A percentile compares a stretch with the other conserved stretches of the same genome.
Evolutionary conservation across 2,113 vertebrate genomes (phyloP).

Genomic region (Gnathonemus longibarbis): DNA sequence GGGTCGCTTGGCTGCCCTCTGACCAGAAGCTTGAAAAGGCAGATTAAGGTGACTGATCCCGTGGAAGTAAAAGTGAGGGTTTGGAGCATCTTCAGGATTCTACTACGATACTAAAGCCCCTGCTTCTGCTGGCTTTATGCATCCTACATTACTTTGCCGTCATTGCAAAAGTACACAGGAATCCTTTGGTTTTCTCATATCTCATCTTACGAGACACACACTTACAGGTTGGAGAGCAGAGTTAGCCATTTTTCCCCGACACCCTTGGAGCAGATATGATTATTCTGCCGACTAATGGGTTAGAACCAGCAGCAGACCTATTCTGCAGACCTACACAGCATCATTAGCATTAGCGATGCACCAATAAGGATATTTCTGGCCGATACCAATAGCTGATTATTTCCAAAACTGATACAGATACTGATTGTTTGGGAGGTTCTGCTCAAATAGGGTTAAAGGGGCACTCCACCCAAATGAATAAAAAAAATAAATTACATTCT

Average conservation of each 20-base stretch:
- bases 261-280: neutral
- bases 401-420: neutral
- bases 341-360: neutral
- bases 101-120: neutral
- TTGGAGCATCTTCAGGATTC: neutral
- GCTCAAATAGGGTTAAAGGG: neutral
- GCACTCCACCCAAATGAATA: neutral
- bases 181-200: neutral
- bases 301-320: neutral
- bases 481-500: neutral
- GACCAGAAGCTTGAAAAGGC: neutral
- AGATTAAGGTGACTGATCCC: neutral
- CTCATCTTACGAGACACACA: neutral
- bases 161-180: neutral
- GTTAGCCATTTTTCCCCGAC: neutral
- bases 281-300: neutral
- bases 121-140: neutral
- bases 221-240: neutral
- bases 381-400: neutral
- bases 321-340: neutral
- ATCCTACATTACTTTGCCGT: neutral
- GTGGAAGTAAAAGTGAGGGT: neutral
- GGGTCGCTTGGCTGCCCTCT: neutral
- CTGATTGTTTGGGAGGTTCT: neutral
- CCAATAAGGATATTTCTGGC: neutral